Percentiles rank a stretch among this genome's conserved stretches.
phyloP scores from a whole-genome alignment of 2,113 vertebrate genomes.

The Cricetomys ansorgei region DNA sequence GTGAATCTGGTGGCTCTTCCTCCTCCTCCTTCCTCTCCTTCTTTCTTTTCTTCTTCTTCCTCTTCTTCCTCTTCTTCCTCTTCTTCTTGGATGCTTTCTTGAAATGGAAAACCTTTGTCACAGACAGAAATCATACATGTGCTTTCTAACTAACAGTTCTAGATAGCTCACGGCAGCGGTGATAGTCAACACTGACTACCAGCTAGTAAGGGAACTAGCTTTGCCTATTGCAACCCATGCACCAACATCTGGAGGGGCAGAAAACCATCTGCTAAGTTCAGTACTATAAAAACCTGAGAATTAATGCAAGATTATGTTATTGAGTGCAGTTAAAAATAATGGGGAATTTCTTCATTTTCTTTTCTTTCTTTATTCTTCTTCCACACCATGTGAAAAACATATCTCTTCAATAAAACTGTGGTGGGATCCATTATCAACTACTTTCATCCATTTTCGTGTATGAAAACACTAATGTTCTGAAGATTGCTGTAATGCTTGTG shows the following conservation, averaged over 20 bases:
- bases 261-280: not conserved
- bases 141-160: not conserved
- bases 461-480: not conserved
- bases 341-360: not conserved
- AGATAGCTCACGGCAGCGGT: not conserved
- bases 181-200: not conserved
- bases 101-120: not conserved
- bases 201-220: not conserved
- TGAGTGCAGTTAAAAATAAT: not conserved
- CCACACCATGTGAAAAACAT: not conserved
- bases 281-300: not conserved
- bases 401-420: not conserved
- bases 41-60: not conserved
- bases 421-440: not conserved
- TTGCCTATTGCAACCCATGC: accelerated
- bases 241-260: not conserved
- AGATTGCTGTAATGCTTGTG: not conserved
- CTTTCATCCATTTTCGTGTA: not conserved
- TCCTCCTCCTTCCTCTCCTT: not conserved
- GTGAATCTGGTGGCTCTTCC: not conserved
- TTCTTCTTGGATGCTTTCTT: not conserved
- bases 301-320: not conserved
- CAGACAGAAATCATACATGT: not conserved
- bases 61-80: not conserved
- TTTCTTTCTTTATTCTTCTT: not conserved